Evolutionary conservation across 1,140 invertebrate species (phyloP), one percentile per base, ranked within the genome.

Genomic region (Anthonomus grandis): DNA sequence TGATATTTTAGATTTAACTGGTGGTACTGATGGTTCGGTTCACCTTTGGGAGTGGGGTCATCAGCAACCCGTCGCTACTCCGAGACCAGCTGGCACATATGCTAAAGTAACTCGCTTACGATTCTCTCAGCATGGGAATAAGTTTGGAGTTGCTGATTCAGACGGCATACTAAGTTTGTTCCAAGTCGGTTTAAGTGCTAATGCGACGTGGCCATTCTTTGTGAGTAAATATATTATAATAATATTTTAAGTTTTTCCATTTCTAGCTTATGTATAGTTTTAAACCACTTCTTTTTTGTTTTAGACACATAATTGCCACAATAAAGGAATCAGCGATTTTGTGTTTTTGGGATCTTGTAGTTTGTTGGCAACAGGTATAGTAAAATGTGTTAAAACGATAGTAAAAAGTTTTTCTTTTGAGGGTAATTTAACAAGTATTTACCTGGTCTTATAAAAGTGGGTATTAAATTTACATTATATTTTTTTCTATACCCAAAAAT

Each of bases 31-130:
- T 80, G 97, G 97, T 9, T 97, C 94, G 2, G 96, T 99, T 4
- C 86, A 91, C 59, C 80, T 99, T 55, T 98, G 95, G 94, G 95
- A 99, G 78, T 99, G 95, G 95, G 91, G 91, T 17, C 94, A 97
- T 74, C 82, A 85, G 25, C 88, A 92, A 55, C 86, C 91, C 10
- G 87, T 99, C 6, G 88, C 93, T 64, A 88, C 88, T 31, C 90
- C 95, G 4, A 81, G 95, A 48, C 85, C 92, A 19, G 83, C 95
- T 0, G 94, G 94, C 18, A 87, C 90, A 4, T 81, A 79, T 65
- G 95, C 95, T 31, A 99, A 98, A 81, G 95, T 99, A 9, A 97
- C 95, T 0, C 84, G 93, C 59, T 89, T 98, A 19, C 81, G 90
- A 41, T 99, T 98, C 74, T 95, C 91, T 41, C 86, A 92, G 69